phyloP scores from a whole-genome alignment of 2,888 invertebrate species.

The Polydrusus cervinus region DNA sequence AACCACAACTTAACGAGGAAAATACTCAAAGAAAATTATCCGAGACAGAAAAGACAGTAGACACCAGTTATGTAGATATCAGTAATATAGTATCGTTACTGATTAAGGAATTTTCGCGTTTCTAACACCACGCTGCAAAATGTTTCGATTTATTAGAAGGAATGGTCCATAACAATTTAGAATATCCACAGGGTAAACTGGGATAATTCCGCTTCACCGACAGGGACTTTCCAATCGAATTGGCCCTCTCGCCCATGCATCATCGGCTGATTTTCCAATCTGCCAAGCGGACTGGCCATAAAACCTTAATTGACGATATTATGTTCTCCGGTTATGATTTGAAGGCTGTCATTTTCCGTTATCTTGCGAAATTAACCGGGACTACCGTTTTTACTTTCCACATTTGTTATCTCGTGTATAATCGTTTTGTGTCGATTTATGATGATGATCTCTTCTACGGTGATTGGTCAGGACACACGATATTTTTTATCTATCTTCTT shows the following conservation, averaged over 20 bases:
- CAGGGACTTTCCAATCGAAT: conserved; percentile 27
- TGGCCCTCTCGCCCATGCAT: conserved; percentile 28
- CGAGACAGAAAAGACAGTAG: no score
- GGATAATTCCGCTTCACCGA: conserved; percentile 19
- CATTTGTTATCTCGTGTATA: conserved; percentile 23
- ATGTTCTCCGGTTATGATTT: conserved; percentile 31
- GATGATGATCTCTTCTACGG: neutral
- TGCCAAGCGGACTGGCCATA: conserved; percentile 31
- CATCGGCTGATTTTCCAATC: conserved; percentile 37
- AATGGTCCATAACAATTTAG: conserved; percentile 13
- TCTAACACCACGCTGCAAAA: no score
- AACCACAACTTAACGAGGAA: no score
- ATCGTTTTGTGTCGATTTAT: conserved; percentile 12
- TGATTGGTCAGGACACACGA: neutral
- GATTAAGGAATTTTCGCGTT: no score
- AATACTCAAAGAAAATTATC: no score
- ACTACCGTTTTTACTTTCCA: conserved; percentile 12
- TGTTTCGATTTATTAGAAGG: neutral
- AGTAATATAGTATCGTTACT: no score
- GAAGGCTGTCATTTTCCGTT: conserved; percentile 32
- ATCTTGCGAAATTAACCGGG: conserved; percentile 27
- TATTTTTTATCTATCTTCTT: neutral
- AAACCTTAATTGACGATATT: conserved; percentile 37
- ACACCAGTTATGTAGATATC: no score
- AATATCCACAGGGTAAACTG: conserved; percentile 18